Evolutionary conservation across 1,140 invertebrate species (phyloP), one percentile per base, ranked within the genome.

Genomic region (Bicyclus anynana): DNA sequence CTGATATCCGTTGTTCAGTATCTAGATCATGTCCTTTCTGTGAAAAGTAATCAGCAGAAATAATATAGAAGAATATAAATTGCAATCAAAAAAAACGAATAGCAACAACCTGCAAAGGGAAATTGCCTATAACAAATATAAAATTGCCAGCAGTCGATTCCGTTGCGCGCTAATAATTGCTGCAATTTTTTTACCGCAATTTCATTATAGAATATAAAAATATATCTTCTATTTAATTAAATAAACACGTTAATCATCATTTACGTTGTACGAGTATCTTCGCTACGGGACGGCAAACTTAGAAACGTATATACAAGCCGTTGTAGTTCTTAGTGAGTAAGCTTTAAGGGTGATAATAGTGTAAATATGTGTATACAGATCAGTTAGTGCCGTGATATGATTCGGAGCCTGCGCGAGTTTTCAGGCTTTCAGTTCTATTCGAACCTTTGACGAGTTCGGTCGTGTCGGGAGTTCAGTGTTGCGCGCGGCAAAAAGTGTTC

Each of bases 341-440:
- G 18, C 0, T n/a, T 27, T 57, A 57, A 50, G 21, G 37, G 35
- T 33, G 10, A 50, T 50, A 29, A 54, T 47, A 10, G 16, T 21
- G 16, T 35, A 13, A 46, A 20, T 29, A 2, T 18, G 17, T 38
- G 20, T 38, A 21, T 26, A 20, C 46, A 29, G 54, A 42, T 57
- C 47, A 33, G 29, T 37, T 54, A 20, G 57, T 56, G 59, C 69
- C 61, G 60, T 72, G 67, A 65, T 70, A 70, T 71, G 65, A 69
- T 59, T 73, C 68, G 69, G 74, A 77, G 74, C 68, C 74, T 77
- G 74, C 74, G 74, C 74, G 72, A 57, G 61, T 59, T 42, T 59
- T 69, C 72, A 77, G 74, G 59, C 62, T 42, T 59, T 69, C 72
- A 77, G 74, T 77, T 58, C 61, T 62, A 58, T 65, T 62, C 53